Evolutionary conservation across 2,888 invertebrate genomes (phyloP).

Genomic region (Emmelina monodactyla): DNA sequence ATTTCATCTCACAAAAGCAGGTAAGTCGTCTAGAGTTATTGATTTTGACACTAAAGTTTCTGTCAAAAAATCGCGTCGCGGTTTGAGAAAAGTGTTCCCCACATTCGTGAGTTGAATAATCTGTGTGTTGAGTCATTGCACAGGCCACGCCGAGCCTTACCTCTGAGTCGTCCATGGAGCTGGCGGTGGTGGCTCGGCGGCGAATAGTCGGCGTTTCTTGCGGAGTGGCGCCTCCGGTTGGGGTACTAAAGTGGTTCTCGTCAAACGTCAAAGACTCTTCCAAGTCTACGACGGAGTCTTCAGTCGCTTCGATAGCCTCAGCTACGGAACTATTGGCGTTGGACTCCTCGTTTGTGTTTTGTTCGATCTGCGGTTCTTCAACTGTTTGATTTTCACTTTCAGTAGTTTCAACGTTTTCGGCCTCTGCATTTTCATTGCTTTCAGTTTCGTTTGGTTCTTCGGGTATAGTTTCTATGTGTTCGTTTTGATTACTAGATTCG

Average conservation of each 20-base stretch:
- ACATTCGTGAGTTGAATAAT: no score
- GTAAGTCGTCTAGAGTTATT: no score
- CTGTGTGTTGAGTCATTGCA: no score
- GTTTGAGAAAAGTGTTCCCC: no score
- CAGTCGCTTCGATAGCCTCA: slow-evolving; percentile 15
- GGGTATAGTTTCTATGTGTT: not conserved
- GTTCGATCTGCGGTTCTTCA: slow-evolving; percentile 7
- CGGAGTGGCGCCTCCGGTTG: slow-evolving; percentile 39
- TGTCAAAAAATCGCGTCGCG: no score
- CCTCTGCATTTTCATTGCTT: slow-evolving; percentile 8
- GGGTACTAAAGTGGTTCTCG: slow-evolving; percentile 62
- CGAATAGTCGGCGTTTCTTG: slow-evolving; percentile 24
- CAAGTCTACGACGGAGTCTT: slow-evolving; percentile 20
- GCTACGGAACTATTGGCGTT: not conserved
- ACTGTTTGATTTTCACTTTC: slow-evolving; percentile 7
- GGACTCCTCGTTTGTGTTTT: slow-evolving; percentile 5
- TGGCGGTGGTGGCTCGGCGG: slow-evolving; percentile 31
- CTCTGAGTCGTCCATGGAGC: slow-evolving; percentile 53
- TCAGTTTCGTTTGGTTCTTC: slow-evolving; percentile 8
- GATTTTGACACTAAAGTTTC: no score
- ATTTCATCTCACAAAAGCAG: no score
- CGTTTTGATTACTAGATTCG: slow-evolving; percentile 6
- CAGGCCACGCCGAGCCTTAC: slow-evolving; percentile 34
- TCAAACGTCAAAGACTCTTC: slow-evolving; percentile 45
- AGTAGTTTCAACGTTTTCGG: slow-evolving; percentile 1